Percentiles rank a stretch among this genome's conserved stretches.
Conservation (phyloP, 1,140 invertebrate genomes). For the Carposina sasakii region DNA sequence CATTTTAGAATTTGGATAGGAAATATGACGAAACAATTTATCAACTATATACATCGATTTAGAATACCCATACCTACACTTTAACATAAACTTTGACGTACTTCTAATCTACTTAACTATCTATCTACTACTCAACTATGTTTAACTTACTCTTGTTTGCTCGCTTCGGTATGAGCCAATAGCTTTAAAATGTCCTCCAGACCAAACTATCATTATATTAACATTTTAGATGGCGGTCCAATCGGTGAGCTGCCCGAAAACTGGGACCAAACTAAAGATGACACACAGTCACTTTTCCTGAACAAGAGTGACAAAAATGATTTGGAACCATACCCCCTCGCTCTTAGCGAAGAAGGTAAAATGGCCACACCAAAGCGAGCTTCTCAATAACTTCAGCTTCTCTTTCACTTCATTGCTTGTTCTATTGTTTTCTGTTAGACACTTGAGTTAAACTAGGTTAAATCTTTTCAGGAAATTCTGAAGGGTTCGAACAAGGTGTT, state of each 20-base stretch:
- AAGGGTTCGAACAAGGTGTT: conserved; percentile 55
- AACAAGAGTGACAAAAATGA: conserved; percentile 73
- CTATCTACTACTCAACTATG: too few species aligned
- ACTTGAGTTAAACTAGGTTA: background rate
- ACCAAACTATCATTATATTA: background rate
- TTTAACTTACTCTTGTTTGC: too few species aligned
- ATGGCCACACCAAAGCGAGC: conserved; percentile 21
- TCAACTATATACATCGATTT: too few species aligned
- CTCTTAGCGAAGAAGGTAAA: conserved; percentile 71
- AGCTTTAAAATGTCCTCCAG: background rate
- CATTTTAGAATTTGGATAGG: too few species aligned
- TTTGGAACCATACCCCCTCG: conserved; percentile 70
- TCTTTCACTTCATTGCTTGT: background rate
- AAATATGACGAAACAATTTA: too few species aligned
- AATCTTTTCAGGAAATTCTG: conserved; percentile 47
- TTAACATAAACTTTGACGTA: too few species aligned
- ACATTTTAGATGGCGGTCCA: conserved; percentile 51
- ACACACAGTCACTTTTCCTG: conserved; percentile 67
- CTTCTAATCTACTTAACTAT: too few species aligned
- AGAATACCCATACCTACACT: too few species aligned
- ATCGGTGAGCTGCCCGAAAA: conserved; percentile 66
- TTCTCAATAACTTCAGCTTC: background rate
- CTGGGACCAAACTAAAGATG: conserved; percentile 71
- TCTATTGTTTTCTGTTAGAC: background rate
- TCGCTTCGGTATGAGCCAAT: conserved; percentile 16